A percentile compares a stretch with the other conserved stretches of the same genome.
Conservation (phyloP, 2,888 invertebrate species). For the Alentia gelatinosa region DNA sequence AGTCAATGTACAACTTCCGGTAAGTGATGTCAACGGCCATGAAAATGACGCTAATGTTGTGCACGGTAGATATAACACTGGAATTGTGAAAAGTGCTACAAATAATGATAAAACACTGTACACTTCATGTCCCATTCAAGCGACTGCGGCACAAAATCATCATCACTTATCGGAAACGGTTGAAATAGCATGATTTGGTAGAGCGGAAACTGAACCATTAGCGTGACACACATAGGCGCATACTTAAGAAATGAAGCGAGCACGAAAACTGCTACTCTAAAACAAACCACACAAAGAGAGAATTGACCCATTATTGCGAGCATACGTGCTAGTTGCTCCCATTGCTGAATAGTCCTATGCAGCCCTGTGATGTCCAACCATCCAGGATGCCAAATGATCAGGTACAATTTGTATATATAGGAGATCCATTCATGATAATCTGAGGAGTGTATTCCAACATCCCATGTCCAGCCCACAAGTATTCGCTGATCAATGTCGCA, state of each 20-base stretch:
- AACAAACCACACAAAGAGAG: not conserved
- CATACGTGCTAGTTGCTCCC: not conserved
- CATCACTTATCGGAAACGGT: too few relatives aligned
- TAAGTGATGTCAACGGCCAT: too few relatives aligned
- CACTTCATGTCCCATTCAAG: too few relatives aligned
- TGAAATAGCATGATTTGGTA: too few relatives aligned
- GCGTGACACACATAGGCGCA: too few relatives aligned
- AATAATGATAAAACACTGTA: too few relatives aligned
- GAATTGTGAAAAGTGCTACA: too few relatives aligned
- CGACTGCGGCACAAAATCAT: too few relatives aligned
- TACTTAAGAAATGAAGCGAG: too few relatives aligned
- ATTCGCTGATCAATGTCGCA: not conserved
- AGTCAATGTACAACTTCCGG: not conserved
- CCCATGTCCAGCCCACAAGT: not conserved
- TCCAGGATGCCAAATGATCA: not conserved
- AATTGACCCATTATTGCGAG: not conserved
- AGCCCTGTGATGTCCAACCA: not conserved
- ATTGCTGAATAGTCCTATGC: conserved; percentile 9
- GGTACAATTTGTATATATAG: conserved; percentile 17
- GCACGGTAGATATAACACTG: too few relatives aligned
- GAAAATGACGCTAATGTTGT: too few relatives aligned
- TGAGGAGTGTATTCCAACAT: not conserved
- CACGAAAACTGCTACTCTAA: not conserved
- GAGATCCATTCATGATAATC: not conserved
- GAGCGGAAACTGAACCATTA: too few relatives aligned